Conservation (phyloP, 2,888 invertebrate species). For the Phengaris arion region DNA sequence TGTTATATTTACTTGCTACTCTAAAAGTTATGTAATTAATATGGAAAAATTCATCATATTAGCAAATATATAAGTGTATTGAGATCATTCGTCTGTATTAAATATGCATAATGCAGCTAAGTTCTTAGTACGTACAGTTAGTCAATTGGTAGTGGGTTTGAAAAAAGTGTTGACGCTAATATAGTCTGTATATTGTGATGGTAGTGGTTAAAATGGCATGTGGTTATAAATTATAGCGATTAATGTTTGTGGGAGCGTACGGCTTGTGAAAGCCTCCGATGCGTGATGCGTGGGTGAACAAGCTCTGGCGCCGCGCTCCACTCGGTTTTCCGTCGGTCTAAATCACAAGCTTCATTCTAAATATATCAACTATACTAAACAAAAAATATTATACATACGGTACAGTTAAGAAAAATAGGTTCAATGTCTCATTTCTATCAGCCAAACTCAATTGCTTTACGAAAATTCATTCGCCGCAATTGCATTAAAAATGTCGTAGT, state of each 20-base stretch:
- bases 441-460: too few species aligned
- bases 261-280: conserved; percentile 73
- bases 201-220: conserved; percentile 40
- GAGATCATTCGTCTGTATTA: conserved; percentile 32
- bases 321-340: conserved; percentile 42
- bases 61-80: conserved; percentile 38
- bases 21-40: conserved; percentile 26
- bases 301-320: conserved; percentile 57
- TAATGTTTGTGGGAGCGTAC: conserved; percentile 47
- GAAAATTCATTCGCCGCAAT: too few species aligned
- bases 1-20: neutral
- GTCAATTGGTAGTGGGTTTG: conserved; percentile 27
- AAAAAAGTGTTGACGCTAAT: conserved; percentile 34
- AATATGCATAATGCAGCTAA: conserved; percentile 40
- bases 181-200: conserved; percentile 38
- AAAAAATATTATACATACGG: neutral
- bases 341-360: conserved; percentile 33
- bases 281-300: conserved; percentile 70
- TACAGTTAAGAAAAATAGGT: neutral
- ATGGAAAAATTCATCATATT: conserved; percentile 35
- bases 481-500: too few species aligned
- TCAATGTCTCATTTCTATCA: too few species aligned
- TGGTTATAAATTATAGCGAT: conserved; percentile 44
- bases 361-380: conserved; percentile 11
- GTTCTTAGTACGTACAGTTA: conserved; percentile 33